These are phyloP conservation scores for Bradypus variegatus DNA, from an alignment of 2,797 vertebrate species.

Conservation along the genomic window DNA sequence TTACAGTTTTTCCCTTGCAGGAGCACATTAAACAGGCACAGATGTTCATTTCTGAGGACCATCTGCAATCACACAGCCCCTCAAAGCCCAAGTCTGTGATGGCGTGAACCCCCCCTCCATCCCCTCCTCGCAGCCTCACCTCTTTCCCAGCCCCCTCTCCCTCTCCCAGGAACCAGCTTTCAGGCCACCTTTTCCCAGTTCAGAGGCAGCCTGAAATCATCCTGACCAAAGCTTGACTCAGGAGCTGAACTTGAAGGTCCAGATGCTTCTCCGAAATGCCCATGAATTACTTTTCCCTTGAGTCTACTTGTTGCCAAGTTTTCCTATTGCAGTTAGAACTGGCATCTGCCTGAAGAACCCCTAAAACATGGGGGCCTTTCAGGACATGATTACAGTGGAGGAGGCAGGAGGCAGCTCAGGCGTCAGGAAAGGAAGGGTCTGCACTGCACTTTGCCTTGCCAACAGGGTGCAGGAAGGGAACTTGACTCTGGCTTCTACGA, in stretches of 20 bases:
- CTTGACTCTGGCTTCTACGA: not conserved
- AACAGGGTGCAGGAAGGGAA: not conserved
- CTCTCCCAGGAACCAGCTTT: not conserved
- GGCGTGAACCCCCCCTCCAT: not conserved
- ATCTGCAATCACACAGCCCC: slow-evolving; percentile 37
- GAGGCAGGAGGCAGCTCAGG: not conserved
- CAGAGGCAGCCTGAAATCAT: not conserved
- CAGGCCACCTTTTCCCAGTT: not conserved
- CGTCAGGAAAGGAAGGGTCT: not conserved
- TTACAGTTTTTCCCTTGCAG: slow-evolving; percentile 34
- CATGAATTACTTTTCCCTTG: not conserved
- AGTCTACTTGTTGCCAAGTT: not conserved
- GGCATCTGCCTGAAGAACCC: not conserved
- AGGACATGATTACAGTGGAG: not conserved
- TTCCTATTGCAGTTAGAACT: not conserved
- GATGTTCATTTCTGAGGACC: slow-evolving; percentile 29
- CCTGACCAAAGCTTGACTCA: not conserved
- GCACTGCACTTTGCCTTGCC: not conserved
- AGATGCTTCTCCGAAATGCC: not conserved
- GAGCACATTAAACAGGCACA: slow-evolving; percentile 28
- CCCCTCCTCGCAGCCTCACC: not conserved
- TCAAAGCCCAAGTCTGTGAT: not conserved
- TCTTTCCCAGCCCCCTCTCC: not conserved
- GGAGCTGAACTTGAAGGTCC: not conserved
- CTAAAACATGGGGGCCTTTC: not conserved